Percentiles rank a stretch among this genome's conserved stretches.
Evolutionary conservation across 2,888 invertebrate genomes (phyloP).

Genomic region (Allophyes oxyacanthae): DNA sequence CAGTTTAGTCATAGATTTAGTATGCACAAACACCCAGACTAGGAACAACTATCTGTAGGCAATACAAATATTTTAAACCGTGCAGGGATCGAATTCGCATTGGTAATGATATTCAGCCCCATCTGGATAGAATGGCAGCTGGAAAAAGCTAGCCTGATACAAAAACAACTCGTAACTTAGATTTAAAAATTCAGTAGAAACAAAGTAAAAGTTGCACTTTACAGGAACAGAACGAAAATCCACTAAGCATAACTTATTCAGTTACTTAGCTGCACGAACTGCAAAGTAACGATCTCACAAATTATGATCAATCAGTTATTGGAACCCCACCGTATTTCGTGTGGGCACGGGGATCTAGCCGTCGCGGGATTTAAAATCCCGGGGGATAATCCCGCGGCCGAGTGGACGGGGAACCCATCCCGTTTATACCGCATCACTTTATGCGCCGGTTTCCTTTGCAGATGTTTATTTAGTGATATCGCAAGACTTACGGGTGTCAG

Average conservation of each 20-base stretch:
- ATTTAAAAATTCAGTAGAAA: no score
- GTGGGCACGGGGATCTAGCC: constrained; percentile 44
- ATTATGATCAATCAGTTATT: constrained; percentile 51
- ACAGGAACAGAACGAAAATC: not conserved
- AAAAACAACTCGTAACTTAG: no score
- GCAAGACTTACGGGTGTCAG: no score
- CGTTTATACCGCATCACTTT: constrained; percentile 38
- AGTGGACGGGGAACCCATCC: constrained; percentile 43
- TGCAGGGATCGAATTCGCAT: no score
- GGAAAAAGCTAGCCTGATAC: no score
- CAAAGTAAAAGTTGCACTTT: not conserved
- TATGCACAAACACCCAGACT: no score
- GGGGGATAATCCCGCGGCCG: constrained; percentile 42
- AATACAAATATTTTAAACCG: no score
- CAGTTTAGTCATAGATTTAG: no score
- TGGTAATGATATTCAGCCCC: no score
- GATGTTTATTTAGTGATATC: constrained; percentile 33
- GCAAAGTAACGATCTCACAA: constrained; percentile 32
- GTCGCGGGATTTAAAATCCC: constrained; percentile 47
- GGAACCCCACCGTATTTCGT: constrained; percentile 44
- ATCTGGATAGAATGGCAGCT: no score
- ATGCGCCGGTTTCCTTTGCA: constrained; percentile 17
- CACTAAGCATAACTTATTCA: constrained; percentile 13
- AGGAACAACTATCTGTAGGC: no score
- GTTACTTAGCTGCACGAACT: not conserved